Evolutionary conservation across 2,888 invertebrate species (phyloP).

Genomic region (Ochlodes sylvanus): DNA sequence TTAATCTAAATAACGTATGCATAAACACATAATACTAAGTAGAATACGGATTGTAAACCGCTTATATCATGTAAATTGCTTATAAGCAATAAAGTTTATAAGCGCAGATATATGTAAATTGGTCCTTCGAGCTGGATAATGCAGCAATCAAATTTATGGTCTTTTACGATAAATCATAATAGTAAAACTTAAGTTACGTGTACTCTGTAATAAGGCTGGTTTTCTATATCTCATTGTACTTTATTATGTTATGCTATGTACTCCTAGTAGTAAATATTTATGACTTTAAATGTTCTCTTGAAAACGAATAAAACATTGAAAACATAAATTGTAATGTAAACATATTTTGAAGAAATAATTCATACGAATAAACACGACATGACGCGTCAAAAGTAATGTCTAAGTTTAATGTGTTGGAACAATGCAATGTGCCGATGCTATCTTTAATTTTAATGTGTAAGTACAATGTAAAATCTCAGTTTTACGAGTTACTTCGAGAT

Average conservation of each 20-base stretch:
- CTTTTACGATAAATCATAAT: background rate
- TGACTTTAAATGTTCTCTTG: no score
- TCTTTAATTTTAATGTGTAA: background rate
- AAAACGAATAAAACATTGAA: no score
- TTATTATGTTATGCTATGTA: no score
- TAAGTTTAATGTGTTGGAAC: background rate
- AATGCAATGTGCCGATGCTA: constrained; percentile 5
- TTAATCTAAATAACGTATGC: constrained; percentile 4
- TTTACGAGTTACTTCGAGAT: constrained; percentile 11
- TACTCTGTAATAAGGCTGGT: no score
- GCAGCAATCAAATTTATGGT: constrained; percentile 1
- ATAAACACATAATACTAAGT: constrained; percentile 4
- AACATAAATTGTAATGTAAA: no score
- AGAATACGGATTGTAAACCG: background rate
- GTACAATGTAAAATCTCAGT: constrained; percentile 11
- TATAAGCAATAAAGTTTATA: background rate
- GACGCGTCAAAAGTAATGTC: background rate
- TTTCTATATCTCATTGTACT: no score
- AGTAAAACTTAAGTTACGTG: background rate
- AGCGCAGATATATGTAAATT: constrained; percentile 11
- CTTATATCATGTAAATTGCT: no score
- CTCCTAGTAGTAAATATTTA: no score
- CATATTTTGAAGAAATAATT: background rate
- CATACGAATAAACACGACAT: no score
- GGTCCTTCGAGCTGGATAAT: constrained; percentile 16